These are phyloP conservation scores for Bolborhynchus lineola DNA, from an alignment of 2,113 vertebrate species.

Conservation along the genomic window DNA sequence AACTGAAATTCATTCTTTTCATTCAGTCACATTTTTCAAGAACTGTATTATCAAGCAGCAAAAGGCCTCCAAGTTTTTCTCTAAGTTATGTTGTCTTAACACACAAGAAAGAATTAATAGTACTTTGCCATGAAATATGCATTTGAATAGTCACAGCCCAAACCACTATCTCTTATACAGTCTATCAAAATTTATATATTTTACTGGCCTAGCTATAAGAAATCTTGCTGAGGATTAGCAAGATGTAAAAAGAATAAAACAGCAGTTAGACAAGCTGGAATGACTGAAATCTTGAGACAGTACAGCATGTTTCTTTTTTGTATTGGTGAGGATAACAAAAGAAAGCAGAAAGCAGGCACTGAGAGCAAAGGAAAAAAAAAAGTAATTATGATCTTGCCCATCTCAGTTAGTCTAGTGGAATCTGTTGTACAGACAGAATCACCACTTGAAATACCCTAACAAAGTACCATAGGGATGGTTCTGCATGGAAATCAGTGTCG, in stretches of 20 bases:
- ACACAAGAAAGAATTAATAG: background rate
- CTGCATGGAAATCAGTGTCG: background rate
- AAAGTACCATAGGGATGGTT: background rate
- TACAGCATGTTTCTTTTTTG: background rate
- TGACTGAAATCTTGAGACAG: background rate
- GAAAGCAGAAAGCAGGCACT: background rate
- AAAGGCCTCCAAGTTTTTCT: background rate
- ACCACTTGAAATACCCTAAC: background rate
- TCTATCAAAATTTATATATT: background rate
- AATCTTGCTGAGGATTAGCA: background rate
- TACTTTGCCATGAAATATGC: background rate
- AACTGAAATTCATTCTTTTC: background rate
- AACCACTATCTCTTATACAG: background rate
- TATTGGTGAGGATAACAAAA: background rate
- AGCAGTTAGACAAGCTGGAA: background rate
- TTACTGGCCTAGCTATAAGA: background rate
- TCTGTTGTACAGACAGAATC: background rate
- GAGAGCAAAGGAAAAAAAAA: background rate
- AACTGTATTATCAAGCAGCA: background rate
- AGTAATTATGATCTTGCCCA: background rate
- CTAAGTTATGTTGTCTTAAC: background rate
- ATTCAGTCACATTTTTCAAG: background rate
- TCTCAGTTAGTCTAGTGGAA: background rate
- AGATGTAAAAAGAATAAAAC: background rate
- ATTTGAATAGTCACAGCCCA: background rate